Percentiles rank a stretch among this genome's conserved stretches.
These are phyloP conservation scores for Ypsolopha scabrella DNA, from an alignment of 2,888 invertebrate genomes.

Conservation along the genomic window DNA sequence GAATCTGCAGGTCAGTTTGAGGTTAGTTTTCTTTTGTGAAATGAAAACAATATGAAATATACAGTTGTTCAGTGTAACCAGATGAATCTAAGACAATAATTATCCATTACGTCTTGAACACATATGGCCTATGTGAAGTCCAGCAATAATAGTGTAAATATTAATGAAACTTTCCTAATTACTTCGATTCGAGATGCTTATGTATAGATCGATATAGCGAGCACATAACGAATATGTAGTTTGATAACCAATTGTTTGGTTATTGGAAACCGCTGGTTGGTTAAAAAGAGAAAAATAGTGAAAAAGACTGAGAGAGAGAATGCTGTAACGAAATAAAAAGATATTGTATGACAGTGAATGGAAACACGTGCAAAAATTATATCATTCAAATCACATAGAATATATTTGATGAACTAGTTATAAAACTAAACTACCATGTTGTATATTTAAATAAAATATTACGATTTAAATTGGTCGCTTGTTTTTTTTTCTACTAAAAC, in stretches of 20 bases:
- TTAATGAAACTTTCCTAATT: background rate
- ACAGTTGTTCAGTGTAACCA: too few species aligned
- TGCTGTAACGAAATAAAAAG: constrained; percentile 34
- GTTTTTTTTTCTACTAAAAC: constrained; percentile 9
- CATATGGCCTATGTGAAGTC: constrained; percentile 6
- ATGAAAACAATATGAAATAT: too few species aligned
- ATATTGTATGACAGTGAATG: constrained; percentile 17
- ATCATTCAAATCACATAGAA: constrained; percentile 57
- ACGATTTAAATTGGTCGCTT: constrained; percentile 25
- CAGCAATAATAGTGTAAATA: constrained; percentile 7
- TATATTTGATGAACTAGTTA: constrained; percentile 46
- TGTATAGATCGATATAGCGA: constrained; percentile 1
- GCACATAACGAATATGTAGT: background rate
- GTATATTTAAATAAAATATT: constrained; percentile 62
- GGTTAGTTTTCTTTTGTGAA: too few species aligned
- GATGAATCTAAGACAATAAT: too few species aligned
- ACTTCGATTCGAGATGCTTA: background rate
- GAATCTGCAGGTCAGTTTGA: too few species aligned
- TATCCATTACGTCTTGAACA: background rate
- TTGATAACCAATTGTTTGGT: background rate
- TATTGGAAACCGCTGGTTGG: background rate
- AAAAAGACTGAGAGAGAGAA: constrained; percentile 48
- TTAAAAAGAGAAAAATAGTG: constrained; percentile 15
- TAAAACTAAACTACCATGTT: constrained; percentile 53
- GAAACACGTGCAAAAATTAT: constrained; percentile 36